These are phyloP conservation scores for Ennomos fuscantarius DNA, from an alignment of 2,888 invertebrate species.

Conservation along the genomic window DNA sequence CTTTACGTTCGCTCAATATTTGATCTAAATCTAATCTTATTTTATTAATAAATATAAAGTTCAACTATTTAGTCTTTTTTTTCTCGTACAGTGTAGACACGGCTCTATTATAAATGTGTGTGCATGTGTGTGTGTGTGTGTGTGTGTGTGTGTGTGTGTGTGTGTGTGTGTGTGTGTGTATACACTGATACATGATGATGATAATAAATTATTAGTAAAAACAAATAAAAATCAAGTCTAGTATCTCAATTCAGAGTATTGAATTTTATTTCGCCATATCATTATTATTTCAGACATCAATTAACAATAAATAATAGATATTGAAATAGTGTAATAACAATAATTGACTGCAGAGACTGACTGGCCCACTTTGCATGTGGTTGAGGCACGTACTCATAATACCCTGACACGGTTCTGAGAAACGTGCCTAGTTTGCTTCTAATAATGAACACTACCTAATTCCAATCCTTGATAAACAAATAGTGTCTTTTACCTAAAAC, in stretches of 20 bases:
- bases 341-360: constrained; percentile 26
- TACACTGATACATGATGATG: background rate
- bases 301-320: constrained; percentile 9
- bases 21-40: too few relatives aligned
- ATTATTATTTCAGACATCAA: background rate
- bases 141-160: too few relatives aligned
- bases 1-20: too few relatives aligned
- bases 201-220: background rate
- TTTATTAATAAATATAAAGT: too few relatives aligned
- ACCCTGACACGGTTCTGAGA: constrained; percentile 54
- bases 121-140: too few relatives aligned
- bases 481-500: constrained; percentile 5
- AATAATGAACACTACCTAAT: constrained; percentile 25
- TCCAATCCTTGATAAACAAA: constrained; percentile 25
- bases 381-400: constrained; percentile 58
- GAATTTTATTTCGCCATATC: too few relatives aligned
- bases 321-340: constrained; percentile 15
- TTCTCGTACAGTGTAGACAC: too few relatives aligned
- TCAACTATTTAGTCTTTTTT: too few relatives aligned
- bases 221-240: background rate
- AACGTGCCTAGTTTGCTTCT: constrained; percentile 64
- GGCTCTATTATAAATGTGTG: too few relatives aligned
- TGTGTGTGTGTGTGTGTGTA: too few relatives aligned
- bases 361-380: constrained; percentile 60
- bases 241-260: too few relatives aligned